Conservation (phyloP, 2,797 vertebrate genomes). For the Microhierax caerulescens region DNA sequence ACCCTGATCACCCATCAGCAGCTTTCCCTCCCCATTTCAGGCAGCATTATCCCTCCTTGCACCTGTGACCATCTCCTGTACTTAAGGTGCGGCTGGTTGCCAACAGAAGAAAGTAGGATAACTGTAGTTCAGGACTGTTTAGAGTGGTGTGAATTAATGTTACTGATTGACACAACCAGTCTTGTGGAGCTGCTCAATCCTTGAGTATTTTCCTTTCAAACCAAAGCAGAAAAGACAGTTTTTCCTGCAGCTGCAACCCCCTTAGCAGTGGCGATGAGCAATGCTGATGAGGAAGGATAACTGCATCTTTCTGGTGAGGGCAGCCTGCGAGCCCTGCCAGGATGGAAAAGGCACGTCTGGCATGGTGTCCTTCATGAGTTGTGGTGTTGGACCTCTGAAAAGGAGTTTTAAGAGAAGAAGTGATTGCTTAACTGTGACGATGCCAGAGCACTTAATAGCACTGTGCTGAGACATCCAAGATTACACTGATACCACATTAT, state of each 20-base stretch:
- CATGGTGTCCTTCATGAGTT: background rate
- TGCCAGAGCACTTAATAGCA: background rate
- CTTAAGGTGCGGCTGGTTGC: background rate
- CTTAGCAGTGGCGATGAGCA: background rate
- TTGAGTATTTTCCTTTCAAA: background rate
- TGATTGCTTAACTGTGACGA: background rate
- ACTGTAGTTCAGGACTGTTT: background rate
- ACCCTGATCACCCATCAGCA: background rate
- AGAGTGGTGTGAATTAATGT: background rate
- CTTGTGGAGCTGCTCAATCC: background rate
- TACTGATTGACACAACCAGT: background rate
- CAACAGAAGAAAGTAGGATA: background rate
- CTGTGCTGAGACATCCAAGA: background rate
- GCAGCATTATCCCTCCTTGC: background rate
- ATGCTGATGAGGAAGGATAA: background rate
- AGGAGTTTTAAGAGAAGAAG: background rate
- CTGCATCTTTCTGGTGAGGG: background rate
- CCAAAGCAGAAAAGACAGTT: background rate
- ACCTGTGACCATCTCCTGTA: background rate
- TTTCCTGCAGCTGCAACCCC: background rate
- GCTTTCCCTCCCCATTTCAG: background rate
- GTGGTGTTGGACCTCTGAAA: background rate
- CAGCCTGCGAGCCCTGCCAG: background rate
- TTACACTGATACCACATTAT: background rate
- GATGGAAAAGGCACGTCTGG: background rate